These are phyloP conservation scores for Siderastrea radians DNA, from an alignment of 92 coral and sea anemone species.

Conservation along the genomic window DNA sequence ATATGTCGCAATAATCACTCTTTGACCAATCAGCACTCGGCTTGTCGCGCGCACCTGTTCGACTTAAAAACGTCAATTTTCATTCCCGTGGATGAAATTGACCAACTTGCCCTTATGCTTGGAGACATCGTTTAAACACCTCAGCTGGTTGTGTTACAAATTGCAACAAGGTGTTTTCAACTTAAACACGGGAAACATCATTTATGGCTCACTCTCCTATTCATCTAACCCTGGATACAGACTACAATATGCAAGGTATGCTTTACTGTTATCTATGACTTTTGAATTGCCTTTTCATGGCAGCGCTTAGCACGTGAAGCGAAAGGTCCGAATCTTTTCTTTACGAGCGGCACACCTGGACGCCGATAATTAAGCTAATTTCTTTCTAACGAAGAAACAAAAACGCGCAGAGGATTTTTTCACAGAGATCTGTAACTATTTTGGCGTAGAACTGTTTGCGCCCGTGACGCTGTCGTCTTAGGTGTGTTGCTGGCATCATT, in stretches of 20 bases:
- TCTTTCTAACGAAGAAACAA: neutral
- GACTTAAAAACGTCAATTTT: constrained; percentile 52
- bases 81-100: constrained; percentile 48
- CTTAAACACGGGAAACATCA: neutral
- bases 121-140: constrained; percentile 37
- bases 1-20: constrained; percentile 47
- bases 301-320: constrained; percentile 32
- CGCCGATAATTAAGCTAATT: constrained; percentile 13
- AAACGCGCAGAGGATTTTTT: neutral
- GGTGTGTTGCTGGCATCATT: constrained; percentile 42
- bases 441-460: neutral
- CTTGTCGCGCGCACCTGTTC: constrained; percentile 82
- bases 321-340: neutral
- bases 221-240: constrained; percentile 20
- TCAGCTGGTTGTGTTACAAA: constrained; percentile 34
- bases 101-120: constrained; percentile 49
- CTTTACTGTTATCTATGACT: neutral
- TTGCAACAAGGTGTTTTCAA: constrained; percentile 31
- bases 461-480: neutral
- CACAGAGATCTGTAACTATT: neutral
- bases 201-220: constrained; percentile 15
- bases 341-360: constrained; percentile 12
- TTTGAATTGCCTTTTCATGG: constrained; percentile 32
- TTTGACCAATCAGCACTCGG: constrained; percentile 74
- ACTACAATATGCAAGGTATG: constrained; percentile 42